A percentile compares a stretch with the other conserved stretches of the same genome.
phyloP scores from a whole-genome alignment of 2,888 invertebrate genomes.

The Omphaloscelis lunosa region DNA sequence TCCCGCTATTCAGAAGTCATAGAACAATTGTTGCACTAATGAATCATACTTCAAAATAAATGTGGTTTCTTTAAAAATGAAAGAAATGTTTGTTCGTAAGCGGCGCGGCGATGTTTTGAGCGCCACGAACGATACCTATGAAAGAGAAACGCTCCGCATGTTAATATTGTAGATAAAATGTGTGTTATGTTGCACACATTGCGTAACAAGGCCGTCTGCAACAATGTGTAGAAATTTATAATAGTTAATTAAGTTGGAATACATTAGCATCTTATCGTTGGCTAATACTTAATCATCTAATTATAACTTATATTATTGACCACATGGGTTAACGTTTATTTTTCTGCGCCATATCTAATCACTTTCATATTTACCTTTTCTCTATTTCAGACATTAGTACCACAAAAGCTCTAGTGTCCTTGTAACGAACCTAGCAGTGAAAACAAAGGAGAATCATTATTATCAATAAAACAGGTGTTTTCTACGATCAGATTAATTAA shows the following conservation, averaged over 20 bases:
- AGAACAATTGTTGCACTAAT: conserved; percentile 52
- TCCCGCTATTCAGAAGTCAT: conserved; percentile 32
- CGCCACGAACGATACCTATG: conserved; percentile 42
- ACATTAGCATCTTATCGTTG: conserved; percentile 70
- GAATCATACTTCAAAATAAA: conserved; percentile 47
- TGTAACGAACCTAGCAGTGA: conserved; percentile 14
- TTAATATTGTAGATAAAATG: conserved; percentile 70
- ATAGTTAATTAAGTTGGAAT: conserved; percentile 70
- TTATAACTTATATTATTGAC: conserved; percentile 66
- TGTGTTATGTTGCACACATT: conserved; percentile 69
- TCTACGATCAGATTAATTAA: conserved; percentile 26
- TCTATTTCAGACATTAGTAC: not conserved
- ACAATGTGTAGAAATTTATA: conserved; percentile 72
- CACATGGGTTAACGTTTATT: conserved; percentile 46
- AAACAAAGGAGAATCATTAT: conserved; percentile 41
- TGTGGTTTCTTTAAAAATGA: conserved; percentile 44
- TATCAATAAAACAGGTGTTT: conserved; percentile 33
- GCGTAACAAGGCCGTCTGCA: conserved; percentile 71
- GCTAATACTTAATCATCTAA: conserved; percentile 68
- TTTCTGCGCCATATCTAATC: conserved; percentile 25
- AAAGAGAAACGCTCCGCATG: conserved; percentile 69
- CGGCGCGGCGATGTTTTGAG: conserved; percentile 24
- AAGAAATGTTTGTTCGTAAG: conserved; percentile 43
- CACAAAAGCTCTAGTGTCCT: conserved; percentile 1
- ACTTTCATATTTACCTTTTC: conserved; percentile 44